phyloP scores from a whole-genome alignment of 2,797 vertebrate genomes.

The Gymnoscopelus braueri region DNA sequence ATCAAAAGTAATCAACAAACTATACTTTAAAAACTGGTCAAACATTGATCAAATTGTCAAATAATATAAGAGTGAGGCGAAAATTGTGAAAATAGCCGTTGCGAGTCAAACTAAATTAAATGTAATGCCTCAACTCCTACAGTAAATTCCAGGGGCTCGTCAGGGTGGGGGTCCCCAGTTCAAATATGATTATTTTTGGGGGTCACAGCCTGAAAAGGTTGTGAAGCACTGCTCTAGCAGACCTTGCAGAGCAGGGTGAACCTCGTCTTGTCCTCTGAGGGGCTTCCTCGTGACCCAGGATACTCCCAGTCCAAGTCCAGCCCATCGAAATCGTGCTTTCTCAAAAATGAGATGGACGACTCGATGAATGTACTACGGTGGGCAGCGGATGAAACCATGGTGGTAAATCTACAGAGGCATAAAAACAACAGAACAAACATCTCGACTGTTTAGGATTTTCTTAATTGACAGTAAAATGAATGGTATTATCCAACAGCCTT shows the following conservation, averaged over 20 bases:
- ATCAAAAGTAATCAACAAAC: too few species aligned
- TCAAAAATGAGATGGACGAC: constrained; percentile 78
- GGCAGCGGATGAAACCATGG: constrained; percentile 69
- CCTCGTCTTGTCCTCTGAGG: constrained; percentile 73
- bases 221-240: too few species aligned
- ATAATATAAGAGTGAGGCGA: too few species aligned
- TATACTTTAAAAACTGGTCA: too few species aligned
- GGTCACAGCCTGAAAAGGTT: too few species aligned
- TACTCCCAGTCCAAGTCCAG: constrained; percentile 88
- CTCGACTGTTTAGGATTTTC: background rate
- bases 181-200: too few species aligned
- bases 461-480: background rate
- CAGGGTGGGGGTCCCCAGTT: too few species aligned
- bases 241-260: constrained; percentile 79
- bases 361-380: constrained; percentile 79
- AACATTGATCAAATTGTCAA: too few species aligned
- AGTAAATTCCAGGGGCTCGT: too few species aligned
- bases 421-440: background rate
- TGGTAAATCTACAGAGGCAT: constrained; percentile 74
- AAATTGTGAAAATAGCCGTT: too few species aligned
- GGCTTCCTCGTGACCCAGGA: constrained; percentile 83
- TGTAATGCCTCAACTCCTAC: too few species aligned
- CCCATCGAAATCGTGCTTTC: constrained; percentile 80
- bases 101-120: too few species aligned
- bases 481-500: background rate